Conservation (phyloP, 2,797 vertebrate species). For the Onychomys torridus region DNA sequence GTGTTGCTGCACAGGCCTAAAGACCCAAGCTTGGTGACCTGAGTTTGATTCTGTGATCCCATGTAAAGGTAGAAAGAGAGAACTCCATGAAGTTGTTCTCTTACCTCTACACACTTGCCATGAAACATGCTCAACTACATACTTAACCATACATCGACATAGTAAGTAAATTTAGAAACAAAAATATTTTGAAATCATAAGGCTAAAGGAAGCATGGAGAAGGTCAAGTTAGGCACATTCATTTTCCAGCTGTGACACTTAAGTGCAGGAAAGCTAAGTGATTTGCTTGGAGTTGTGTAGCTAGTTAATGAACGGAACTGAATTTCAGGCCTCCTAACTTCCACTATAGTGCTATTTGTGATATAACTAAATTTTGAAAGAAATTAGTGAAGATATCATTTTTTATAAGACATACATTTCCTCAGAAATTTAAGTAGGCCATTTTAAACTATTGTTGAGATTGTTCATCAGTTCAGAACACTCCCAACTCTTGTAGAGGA, state of each 20-base stretch:
- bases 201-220: constrained; percentile 48
- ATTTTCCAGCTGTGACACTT: constrained; percentile 30
- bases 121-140: neutral
- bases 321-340: constrained; percentile 10
- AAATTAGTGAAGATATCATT: constrained; percentile 32
- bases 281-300: constrained; percentile 15
- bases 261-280: constrained; percentile 27
- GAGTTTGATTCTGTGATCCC: neutral
- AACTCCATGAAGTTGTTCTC: neutral
- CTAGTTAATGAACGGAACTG: constrained; percentile 10
- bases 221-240: constrained; percentile 36
- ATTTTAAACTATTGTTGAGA: neutral
- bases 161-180: neutral
- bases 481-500: neutral
- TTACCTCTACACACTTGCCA: neutral
- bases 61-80: neutral
- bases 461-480: neutral
- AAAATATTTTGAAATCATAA: constrained; percentile 28
- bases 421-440: constrained; percentile 20
- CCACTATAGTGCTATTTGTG: constrained; percentile 9
- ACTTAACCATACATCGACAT: neutral
- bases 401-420: constrained; percentile 41
- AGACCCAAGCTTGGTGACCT: neutral
- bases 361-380: neutral
- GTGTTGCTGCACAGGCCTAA: neutral